phyloP scores from a whole-genome alignment of 2,113 vertebrate genomes.

The Accipiter cooperii region DNA sequence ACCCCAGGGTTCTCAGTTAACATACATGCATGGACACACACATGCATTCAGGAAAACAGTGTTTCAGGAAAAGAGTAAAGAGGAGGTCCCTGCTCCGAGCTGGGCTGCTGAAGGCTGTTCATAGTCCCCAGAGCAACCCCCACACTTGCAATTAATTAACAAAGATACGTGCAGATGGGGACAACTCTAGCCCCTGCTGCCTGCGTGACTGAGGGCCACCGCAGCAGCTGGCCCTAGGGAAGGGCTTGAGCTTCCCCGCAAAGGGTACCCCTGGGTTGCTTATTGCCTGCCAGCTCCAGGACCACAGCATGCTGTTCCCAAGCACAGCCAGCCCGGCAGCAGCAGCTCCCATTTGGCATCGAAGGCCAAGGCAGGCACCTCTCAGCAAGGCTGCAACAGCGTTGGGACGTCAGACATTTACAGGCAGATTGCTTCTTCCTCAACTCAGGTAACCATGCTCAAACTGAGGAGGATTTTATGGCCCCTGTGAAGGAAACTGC shows the following conservation, averaged over 20 bases:
- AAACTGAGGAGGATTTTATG: neutral
- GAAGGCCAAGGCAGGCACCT: neutral
- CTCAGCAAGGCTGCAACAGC: neutral
- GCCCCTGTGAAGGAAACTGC: neutral
- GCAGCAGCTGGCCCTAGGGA: neutral
- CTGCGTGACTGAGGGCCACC: neutral
- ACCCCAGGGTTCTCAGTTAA: accelerated
- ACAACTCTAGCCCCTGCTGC: neutral
- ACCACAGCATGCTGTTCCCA: neutral
- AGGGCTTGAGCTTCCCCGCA: neutral
- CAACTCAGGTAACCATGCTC: neutral
- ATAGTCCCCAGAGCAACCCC: neutral
- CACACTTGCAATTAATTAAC: neutral
- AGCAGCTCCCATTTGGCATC: neutral
- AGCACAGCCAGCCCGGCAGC: accelerated
- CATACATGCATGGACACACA: neutral
- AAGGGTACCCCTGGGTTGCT: neutral
- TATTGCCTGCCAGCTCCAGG: neutral
- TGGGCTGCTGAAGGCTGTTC: neutral
- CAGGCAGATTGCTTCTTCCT: neutral
- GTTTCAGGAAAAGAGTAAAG: neutral
- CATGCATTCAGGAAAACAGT: neutral
- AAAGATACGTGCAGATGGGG: neutral
- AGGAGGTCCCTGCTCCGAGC: neutral
- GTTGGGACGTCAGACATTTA: neutral